Evolutionary conservation across 2,888 invertebrate genomes (phyloP).

Genomic region (Caenorhabditis drosophilae): DNA sequence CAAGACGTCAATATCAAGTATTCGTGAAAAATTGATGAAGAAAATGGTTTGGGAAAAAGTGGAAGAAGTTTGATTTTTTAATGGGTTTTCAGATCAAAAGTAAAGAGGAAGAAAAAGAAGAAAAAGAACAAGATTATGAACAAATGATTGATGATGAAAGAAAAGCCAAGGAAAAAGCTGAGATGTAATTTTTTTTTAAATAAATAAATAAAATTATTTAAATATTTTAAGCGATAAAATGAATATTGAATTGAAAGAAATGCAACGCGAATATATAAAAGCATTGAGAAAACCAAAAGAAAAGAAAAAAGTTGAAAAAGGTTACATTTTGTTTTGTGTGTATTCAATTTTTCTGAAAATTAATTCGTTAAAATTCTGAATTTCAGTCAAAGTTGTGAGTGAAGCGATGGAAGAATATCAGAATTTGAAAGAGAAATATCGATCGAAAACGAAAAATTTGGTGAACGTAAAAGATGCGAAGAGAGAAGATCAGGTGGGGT

Average conservation of each 20-base stretch:
- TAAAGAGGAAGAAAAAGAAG: slow-evolving; percentile 21
- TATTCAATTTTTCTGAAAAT: no score
- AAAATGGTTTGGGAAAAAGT: no score
- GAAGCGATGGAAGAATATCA: slow-evolving; percentile 63
- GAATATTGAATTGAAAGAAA: slow-evolving; percentile 39
- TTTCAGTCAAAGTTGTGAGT: slow-evolving; percentile 48
- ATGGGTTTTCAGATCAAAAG: no score
- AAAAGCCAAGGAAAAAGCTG: slow-evolving; percentile 30
- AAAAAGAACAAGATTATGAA: slow-evolving; percentile 48
- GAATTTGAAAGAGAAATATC: slow-evolving; percentile 58
- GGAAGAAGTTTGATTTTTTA: no score
- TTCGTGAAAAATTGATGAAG: slow-evolving; percentile 40
- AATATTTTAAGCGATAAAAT: slow-evolving; percentile 30
- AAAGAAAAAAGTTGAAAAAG: slow-evolving; percentile 67
- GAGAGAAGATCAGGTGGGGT: slow-evolving; percentile 57
- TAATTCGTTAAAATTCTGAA: no score
- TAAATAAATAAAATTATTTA: not conserved
- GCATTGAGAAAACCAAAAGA: slow-evolving; percentile 61
- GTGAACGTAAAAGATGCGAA: slow-evolving; percentile 58
- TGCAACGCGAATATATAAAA: slow-evolving; percentile 66
- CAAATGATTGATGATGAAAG: slow-evolving; percentile 46
- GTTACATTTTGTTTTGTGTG: no score
- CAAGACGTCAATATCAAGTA: slow-evolving; percentile 19
- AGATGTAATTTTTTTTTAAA: slow-evolving; percentile 37
- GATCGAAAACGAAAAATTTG: slow-evolving; percentile 56